Percentiles rank a stretch among this genome's conserved stretches.
phyloP scores from a whole-genome alignment of 2,797 vertebrate species.

The Rhinogobio ventralis region DNA sequence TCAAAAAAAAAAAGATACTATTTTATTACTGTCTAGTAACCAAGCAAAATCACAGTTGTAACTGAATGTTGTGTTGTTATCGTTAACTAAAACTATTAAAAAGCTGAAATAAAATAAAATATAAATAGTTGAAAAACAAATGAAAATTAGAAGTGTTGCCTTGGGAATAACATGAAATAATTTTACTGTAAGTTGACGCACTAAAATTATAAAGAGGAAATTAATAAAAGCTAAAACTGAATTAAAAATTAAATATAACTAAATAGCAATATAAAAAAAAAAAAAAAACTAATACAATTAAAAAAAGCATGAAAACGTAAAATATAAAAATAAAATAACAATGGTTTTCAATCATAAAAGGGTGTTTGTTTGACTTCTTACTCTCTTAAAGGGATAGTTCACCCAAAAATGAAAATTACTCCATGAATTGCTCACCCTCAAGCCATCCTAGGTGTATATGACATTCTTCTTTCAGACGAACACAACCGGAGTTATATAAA shows the following conservation, averaged over 20 bases:
- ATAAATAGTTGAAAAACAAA: neutral
- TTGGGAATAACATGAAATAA: neutral
- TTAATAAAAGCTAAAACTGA: neutral
- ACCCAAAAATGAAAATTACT: no score
- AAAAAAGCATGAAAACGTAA: neutral
- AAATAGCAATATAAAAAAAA: neutral
- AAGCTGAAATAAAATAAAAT: neutral
- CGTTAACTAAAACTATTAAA: neutral
- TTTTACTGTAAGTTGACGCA: neutral
- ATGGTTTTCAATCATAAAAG: neutral
- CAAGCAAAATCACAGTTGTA: conserved; percentile 9
- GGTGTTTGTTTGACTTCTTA: neutral
- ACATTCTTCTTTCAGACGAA: no score
- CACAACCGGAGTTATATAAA: no score
- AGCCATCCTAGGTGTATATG: no score
- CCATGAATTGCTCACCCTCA: no score
- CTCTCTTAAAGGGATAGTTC: neutral
- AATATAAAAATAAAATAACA: no score
- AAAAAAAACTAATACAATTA: no score
- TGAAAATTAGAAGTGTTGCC: neutral
- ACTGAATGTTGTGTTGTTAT: neutral
- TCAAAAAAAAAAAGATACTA: conserved; percentile 65
- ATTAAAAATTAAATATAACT: neutral
- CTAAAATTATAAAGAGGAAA: neutral
- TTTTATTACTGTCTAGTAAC: conserved; percentile 43